phyloP scores from a whole-genome alignment of 1,140 invertebrate species.

The Drosophila melanica region DNA sequence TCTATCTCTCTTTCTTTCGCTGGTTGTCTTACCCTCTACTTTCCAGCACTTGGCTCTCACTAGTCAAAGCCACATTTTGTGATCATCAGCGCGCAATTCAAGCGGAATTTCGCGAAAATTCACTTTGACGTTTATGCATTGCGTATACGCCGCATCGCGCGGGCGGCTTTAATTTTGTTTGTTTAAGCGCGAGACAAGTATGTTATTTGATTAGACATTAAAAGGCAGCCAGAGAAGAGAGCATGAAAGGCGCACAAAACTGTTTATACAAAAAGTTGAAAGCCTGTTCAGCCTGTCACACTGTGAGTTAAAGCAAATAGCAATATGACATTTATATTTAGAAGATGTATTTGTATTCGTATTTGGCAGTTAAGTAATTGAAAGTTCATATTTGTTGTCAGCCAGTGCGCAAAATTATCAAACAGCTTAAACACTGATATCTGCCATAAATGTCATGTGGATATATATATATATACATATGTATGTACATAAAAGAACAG shows the following conservation, averaged over 20 bases:
- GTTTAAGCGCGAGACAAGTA: conserved; percentile 30
- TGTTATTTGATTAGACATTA: conserved; percentile 63
- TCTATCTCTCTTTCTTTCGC: neutral
- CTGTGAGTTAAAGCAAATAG: conserved; percentile 15
- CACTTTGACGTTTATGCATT: conserved; percentile 74
- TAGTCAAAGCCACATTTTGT: conserved; percentile 21
- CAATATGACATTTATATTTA: conserved; percentile 38
- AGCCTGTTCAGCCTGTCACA: neutral
- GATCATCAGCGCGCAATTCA: conserved; percentile 71
- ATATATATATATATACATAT: conserved; percentile 37
- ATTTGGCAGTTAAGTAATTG: conserved; percentile 56
- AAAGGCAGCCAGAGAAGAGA: conserved; percentile 22
- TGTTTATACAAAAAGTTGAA: conserved; percentile 30
- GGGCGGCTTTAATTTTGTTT: conserved; percentile 40
- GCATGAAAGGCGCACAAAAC: conserved; percentile 6
- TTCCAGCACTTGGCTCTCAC: neutral
- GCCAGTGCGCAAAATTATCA: conserved; percentile 47
- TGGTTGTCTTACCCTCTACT: neutral
- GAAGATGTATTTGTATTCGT: conserved; percentile 10
- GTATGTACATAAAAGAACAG: neutral
- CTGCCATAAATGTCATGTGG: conserved; percentile 21
- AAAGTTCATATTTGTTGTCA: conserved; percentile 60
- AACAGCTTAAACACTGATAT: conserved; percentile 54
- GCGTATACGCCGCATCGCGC: conserved; percentile 59
- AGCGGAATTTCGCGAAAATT: conserved; percentile 68